phyloP scores from a whole-genome alignment of 2,888 invertebrate genomes.

The Aleiodes leptofemur region DNA sequence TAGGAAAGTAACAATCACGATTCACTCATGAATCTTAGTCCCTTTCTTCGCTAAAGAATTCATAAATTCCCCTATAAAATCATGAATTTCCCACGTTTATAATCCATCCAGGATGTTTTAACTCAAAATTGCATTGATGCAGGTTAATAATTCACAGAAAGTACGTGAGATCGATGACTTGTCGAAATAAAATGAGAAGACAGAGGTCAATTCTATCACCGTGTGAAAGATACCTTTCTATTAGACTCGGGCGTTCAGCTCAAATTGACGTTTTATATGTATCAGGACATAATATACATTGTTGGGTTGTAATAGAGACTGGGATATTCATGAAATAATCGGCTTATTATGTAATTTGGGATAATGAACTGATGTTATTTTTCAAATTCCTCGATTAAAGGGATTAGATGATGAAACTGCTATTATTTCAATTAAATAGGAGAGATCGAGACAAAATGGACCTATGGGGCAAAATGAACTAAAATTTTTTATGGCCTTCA shows the following conservation, averaged over 20 bases:
- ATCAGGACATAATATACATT: too few relatives aligned
- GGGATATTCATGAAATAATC: background rate
- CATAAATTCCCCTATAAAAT: conserved; percentile 5
- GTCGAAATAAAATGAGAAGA: conserved; percentile 26
- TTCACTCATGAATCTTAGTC: conserved; percentile 3
- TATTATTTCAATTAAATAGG: too few relatives aligned
- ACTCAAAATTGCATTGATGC: conserved; percentile 13
- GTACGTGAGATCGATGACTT: conserved; percentile 27
- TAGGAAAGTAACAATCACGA: conserved; percentile 4
- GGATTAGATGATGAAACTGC: too few relatives aligned
- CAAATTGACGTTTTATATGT: conserved; percentile 1
- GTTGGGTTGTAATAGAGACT: too few relatives aligned
- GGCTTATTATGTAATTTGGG: conserved; percentile 14
- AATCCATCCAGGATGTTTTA: conserved; percentile 7
- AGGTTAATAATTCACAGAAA: conserved; percentile 22
- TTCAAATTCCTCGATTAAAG: too few relatives aligned
- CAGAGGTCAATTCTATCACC: conserved; percentile 23
- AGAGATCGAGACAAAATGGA: too few relatives aligned
- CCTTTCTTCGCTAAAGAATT: conserved; percentile 11
- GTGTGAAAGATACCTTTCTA: conserved; percentile 30
- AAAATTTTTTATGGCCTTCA: too few relatives aligned
- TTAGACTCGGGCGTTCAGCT: conserved; percentile 12
- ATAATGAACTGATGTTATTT: background rate
- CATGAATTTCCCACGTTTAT: conserved; percentile 25
- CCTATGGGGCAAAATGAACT: too few relatives aligned